phyloP scores from a whole-genome alignment of 1,140 invertebrate genomes.

The Aphidius gifuensis region DNA sequence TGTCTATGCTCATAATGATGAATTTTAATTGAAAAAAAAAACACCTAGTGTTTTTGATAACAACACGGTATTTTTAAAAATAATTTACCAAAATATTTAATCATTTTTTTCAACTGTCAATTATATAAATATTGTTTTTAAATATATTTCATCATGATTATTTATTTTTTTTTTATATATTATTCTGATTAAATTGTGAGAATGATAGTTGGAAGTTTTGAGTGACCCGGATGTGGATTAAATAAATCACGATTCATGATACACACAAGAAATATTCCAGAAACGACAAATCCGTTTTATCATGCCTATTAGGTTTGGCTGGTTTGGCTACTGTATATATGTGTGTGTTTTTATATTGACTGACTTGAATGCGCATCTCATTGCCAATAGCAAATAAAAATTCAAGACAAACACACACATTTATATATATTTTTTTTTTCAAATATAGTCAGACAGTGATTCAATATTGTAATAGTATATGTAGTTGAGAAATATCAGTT shows the following conservation, averaged over 20 bases:
- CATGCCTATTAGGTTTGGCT: slow-evolving; percentile 7
- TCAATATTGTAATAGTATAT: neutral
- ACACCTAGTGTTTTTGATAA: too few relatives aligned
- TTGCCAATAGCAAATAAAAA: neutral
- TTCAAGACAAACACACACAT: too few relatives aligned
- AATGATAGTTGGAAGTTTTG: neutral
- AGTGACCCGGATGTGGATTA: neutral
- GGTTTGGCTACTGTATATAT: slow-evolving; percentile 2
- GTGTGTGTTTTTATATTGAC: neutral
- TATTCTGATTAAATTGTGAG: neutral
- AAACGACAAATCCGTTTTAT: slow-evolving; percentile 5
- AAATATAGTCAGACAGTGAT: too few relatives aligned
- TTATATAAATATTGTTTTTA: too few relatives aligned
- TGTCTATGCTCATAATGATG: too few relatives aligned
- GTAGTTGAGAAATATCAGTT: slow-evolving; percentile 8
- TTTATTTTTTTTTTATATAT: neutral
- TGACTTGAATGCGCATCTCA: slow-evolving; percentile 2
- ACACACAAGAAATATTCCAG: neutral
- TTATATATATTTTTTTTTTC: too few relatives aligned
- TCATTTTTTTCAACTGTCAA: too few relatives aligned
- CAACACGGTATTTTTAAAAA: too few relatives aligned
- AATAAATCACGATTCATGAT: too few relatives aligned
- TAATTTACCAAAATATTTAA: too few relatives aligned
- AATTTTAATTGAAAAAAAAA: too few relatives aligned
- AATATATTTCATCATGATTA: too few relatives aligned